These are phyloP conservation scores for Plutella xylostella DNA, from an alignment of 2,888 invertebrate genomes.

Conservation along the genomic window DNA sequence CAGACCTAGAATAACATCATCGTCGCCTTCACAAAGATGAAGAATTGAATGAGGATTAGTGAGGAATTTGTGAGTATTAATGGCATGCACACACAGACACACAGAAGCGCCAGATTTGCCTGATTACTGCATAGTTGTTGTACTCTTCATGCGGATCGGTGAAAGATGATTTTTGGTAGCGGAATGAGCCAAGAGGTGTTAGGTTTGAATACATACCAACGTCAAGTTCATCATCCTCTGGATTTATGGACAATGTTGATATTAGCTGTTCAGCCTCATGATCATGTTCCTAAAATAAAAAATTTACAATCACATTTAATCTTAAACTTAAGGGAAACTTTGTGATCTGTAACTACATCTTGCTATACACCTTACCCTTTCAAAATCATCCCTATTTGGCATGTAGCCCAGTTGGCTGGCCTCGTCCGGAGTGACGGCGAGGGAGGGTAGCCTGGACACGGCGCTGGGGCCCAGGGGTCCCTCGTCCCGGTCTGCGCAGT, in stretches of 20 bases:
- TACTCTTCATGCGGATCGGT: too few relatives aligned
- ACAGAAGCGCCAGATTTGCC: too few relatives aligned
- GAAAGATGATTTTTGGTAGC: too few relatives aligned
- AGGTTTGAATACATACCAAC: constrained; percentile 76
- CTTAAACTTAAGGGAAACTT: not conserved
- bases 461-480: constrained; percentile 83
- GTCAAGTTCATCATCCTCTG: constrained; percentile 92
- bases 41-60: too few relatives aligned
- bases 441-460: constrained; percentile 77
- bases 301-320: not conserved
- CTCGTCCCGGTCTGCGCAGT: constrained; percentile 80
- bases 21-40: too few relatives aligned
- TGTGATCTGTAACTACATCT: too few relatives aligned
- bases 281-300: constrained; percentile 82
- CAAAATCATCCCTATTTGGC: constrained; percentile 96
- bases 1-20: constrained; percentile 74
- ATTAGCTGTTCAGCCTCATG: constrained; percentile 92
- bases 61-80: too few relatives aligned
- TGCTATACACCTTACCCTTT: constrained; percentile 72
- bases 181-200: too few relatives aligned
- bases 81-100: too few relatives aligned
- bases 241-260: constrained; percentile 83
- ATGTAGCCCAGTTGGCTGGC: constrained; percentile 92
- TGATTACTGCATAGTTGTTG: too few relatives aligned
- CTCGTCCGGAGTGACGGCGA: constrained; percentile 86